Percentiles rank a stretch among this genome's conserved stretches.
These are phyloP conservation scores for Brachionus calyciflorus DNA, from an alignment of 1,140 invertebrate genomes.

Conservation along the genomic window DNA sequence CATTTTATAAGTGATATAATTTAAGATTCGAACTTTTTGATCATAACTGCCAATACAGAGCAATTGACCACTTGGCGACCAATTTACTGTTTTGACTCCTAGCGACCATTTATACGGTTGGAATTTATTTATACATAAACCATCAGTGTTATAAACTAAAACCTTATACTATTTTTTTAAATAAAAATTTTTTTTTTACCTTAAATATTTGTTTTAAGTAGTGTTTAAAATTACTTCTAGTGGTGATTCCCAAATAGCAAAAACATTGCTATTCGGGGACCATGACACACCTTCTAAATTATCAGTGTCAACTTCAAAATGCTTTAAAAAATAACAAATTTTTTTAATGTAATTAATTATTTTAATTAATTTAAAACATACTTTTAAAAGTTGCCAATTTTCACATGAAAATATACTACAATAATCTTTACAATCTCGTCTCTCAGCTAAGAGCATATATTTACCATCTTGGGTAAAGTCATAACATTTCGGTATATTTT, in stretches of 20 bases:
- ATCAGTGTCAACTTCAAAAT: conserved; percentile 61
- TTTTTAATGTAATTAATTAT: conserved; percentile 20
- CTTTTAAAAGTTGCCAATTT: conserved; percentile 62
- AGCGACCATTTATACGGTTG: conserved; percentile 60
- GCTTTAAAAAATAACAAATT: conserved; percentile 50
- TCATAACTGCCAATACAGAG: conserved; percentile 62
- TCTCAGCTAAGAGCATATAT: conserved; percentile 62
- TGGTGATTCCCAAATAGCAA: conserved; percentile 59
- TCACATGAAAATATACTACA: conserved; percentile 61
- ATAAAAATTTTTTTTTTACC: background rate
- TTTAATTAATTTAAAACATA: conserved; percentile 45
- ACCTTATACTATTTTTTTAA: conserved; percentile 58
- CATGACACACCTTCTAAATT: conserved; percentile 59
- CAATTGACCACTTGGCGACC: conserved; percentile 62
- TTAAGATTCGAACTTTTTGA: conserved; percentile 59
- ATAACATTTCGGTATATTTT: conserved; percentile 58
- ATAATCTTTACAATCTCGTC: conserved; percentile 62
- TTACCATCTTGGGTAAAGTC: conserved; percentile 59
- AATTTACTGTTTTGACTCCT: conserved; percentile 60
- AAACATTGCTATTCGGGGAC: conserved; percentile 58
- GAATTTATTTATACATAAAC: conserved; percentile 57
- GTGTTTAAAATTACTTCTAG: conserved; percentile 20
- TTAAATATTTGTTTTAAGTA: background rate
- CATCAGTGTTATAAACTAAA: conserved; percentile 60
- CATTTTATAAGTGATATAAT: conserved; percentile 61